Evolutionary conservation across 2,113 vertebrate species (phyloP), one percentile per base, ranked within the genome.

Genomic region (Istiophorus platypterus): DNA sequence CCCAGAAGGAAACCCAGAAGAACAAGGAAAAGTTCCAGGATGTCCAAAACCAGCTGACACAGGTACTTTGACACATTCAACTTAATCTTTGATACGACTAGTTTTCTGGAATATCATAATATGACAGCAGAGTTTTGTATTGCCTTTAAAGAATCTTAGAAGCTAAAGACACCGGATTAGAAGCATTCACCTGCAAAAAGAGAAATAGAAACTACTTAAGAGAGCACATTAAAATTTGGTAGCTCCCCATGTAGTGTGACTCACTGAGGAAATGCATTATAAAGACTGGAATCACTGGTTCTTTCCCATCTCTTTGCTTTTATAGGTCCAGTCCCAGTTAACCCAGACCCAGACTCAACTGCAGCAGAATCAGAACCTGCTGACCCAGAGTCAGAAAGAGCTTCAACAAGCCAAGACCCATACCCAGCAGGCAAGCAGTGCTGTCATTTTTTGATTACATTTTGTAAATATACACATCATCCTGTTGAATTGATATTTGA

Each of bases 401-500:
- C 86, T 91, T 52, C 91, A 93, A 37, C 92, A 91, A 63, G 69
- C 85, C 51, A 93, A 93, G 81, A 77, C 83, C 85, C 62, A 89
- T 37, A 83, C 13, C n/a, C 97, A 97, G 76, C 97, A 98, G 89
- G 92, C 97, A 72, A 39, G 22, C 4, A 67, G 15, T 1, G 10
- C 8, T 42, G 14, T 62, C 9, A 31, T 13, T 20, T 29, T 45
- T 20, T 51, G 17, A 51, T 59, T 2, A 17, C 26, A 58, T 13
- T 26, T 57, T 24, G 7, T 0, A 76, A 66, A 14, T 22, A 31
- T 17, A 26, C 52, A 58, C 9, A 34, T 13, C 17, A 7, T 10
- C 24, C 41, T 59, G 5, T 29, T 49, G 4, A 2, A 65, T 31
- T 47, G 14, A 17, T 57, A 29, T n/a, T 34, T 34, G 0, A 49